Conservation (phyloP, 2,888 invertebrate species). For the Dryococelus australis region DNA sequence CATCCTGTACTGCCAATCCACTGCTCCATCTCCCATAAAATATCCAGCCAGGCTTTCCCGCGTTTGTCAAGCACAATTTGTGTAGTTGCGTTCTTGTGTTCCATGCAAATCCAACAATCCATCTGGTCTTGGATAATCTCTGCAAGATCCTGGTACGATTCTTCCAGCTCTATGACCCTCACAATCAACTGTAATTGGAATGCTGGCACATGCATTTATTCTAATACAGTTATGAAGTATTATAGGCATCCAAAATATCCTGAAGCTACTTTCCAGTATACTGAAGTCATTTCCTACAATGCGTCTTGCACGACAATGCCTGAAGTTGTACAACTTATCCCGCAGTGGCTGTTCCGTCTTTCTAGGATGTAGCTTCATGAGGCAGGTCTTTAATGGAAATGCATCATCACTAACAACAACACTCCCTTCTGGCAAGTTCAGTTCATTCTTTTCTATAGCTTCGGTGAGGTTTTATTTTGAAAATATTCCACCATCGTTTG, state of each 20-base stretch:
- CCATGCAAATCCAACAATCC: background rate
- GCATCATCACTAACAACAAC: background rate
- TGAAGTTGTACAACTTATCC: background rate
- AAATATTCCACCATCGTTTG: background rate
- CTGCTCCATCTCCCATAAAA: background rate
- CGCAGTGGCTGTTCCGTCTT: background rate
- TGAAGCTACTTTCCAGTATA: background rate
- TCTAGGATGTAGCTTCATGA: background rate
- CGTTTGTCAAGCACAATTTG: background rate
- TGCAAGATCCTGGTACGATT: background rate
- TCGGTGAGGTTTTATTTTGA: background rate
- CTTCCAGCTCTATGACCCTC: background rate
- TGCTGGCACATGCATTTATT: background rate
- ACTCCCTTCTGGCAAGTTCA: background rate
- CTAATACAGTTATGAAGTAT: background rate
- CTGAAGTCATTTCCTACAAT: background rate
- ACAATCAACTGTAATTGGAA: background rate
- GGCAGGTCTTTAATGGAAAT: background rate
- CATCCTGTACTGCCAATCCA: background rate
- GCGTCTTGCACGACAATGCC: background rate
- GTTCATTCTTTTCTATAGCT: background rate
- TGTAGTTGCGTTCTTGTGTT: background rate
- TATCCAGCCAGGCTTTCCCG: background rate
- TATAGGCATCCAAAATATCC: background rate
- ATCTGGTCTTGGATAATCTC: background rate